A percentile compares a stretch with the other conserved stretches of the same genome.
These are phyloP conservation scores for Drosophila hamatofila DNA, from an alignment of 2,888 invertebrate genomes.

Conservation along the genomic window DNA sequence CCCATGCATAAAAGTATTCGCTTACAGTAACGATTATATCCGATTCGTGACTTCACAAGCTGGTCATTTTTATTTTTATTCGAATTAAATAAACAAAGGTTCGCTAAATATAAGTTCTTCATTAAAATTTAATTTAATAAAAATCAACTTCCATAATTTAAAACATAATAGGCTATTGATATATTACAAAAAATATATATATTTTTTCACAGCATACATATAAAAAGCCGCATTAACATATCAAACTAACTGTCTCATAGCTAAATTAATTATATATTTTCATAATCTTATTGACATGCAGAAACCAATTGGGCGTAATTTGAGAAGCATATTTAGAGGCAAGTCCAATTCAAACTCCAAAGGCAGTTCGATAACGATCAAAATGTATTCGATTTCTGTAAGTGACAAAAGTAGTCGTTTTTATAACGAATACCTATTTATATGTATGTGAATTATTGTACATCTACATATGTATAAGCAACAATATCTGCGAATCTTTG, in stretches of 20 bases:
- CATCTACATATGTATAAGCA: slow-evolving; percentile 64
- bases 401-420: slow-evolving; percentile 49
- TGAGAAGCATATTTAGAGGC: no score
- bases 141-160: not conserved
- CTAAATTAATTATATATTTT: not conserved
- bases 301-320: slow-evolving; percentile 1
- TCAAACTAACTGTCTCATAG: not conserved
- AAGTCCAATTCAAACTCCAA: not conserved
- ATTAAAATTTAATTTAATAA: not conserved
- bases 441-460: slow-evolving; percentile 37
- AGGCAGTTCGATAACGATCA: slow-evolving; percentile 32
- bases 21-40: slow-evolving; percentile 15
- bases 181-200: not conserved
- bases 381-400: slow-evolving; percentile 39
- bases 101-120: not conserved
- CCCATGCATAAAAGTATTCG: not conserved
- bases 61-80: no score
- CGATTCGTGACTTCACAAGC: no score
- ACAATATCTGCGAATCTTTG: slow-evolving; percentile 72
- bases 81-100: not conserved
- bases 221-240: not conserved
- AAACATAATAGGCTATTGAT: no score
- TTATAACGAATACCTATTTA: slow-evolving; percentile 34
- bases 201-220: not conserved
- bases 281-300: not conserved